These are phyloP conservation scores for Mnemiopsis leidyi DNA, from an alignment of 37 sponge, comb jelly and placozoan genomes.

Conservation along the genomic window DNA sequence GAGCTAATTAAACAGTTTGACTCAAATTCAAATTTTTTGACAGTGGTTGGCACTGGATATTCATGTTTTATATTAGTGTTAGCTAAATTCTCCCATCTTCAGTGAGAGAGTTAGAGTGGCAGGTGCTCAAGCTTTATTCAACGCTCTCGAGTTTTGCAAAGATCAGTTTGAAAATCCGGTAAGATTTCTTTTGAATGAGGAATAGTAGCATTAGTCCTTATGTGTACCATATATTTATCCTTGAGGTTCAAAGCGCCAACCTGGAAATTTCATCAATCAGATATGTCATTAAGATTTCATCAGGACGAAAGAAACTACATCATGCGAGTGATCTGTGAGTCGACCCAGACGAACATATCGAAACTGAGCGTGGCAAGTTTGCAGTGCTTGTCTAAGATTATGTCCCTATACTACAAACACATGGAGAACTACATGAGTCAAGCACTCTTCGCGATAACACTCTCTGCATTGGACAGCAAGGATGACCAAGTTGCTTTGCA, in stretches of 20 bases:
- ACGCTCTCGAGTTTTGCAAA: constrained; percentile 93
- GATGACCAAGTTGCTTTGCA: constrained; percentile 86
- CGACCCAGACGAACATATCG: constrained; percentile 41
- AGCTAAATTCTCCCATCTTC: not conserved
- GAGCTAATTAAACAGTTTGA: constrained; percentile 17
- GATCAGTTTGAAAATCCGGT: constrained; percentile 96
- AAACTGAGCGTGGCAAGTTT: constrained; percentile 88
- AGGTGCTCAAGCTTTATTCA: constrained; percentile 86
- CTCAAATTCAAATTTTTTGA: too few relatives aligned
- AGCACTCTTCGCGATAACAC: constrained; percentile 97
- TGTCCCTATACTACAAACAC: constrained; percentile 93
- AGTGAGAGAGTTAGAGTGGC: constrained; percentile 83
- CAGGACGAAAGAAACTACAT: constrained; percentile 93
- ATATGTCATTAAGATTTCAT: too few relatives aligned
- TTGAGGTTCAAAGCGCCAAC: too few relatives aligned
- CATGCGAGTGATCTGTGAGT: constrained; percentile 85
- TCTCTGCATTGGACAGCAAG: constrained; percentile 86
- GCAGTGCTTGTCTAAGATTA: constrained; percentile 90
- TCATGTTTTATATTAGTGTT: too few relatives aligned
- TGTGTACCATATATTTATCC: too few relatives aligned
- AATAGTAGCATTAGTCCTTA: too few relatives aligned
- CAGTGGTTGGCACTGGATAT: too few relatives aligned
- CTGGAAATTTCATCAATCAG: too few relatives aligned
- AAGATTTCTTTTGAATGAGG: not conserved
- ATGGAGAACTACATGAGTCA: constrained; percentile 99